phyloP scores from a whole-genome alignment of 2,797 vertebrate genomes.

The Falco concolor region DNA sequence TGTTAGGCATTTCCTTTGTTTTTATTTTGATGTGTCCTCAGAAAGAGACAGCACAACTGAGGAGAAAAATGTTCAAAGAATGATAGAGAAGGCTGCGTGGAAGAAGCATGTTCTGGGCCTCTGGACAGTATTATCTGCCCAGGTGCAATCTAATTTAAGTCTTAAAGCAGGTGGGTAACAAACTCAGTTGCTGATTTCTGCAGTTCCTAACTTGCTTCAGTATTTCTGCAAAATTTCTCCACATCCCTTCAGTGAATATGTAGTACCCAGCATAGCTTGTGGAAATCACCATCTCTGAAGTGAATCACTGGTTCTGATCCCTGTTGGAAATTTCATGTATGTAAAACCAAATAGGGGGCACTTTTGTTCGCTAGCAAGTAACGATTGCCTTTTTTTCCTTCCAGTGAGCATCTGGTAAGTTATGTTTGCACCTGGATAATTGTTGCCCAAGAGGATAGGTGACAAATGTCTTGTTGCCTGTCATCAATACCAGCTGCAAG shows the following conservation, averaged over 20 bases:
- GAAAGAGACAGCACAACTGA: neutral
- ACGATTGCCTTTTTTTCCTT: neutral
- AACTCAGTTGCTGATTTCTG: neutral
- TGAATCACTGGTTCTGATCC: neutral
- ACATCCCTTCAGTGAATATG: neutral
- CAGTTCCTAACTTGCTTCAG: neutral
- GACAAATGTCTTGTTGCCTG: constrained; percentile 11
- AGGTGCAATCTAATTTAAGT: neutral
- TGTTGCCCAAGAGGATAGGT: neutral
- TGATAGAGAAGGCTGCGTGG: neutral
- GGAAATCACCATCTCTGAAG: neutral
- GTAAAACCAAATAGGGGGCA: neutral
- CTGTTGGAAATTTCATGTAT: neutral
- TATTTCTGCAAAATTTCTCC: neutral
- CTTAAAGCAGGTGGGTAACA: neutral
- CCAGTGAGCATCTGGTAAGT: constrained; percentile 26
- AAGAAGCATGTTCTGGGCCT: neutral
- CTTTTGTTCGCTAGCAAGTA: neutral
- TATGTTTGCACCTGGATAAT: constrained; percentile 35
- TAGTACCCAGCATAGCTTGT: neutral
- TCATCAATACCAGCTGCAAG: constrained; percentile 56
- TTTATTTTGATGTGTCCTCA: neutral
- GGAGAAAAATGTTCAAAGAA: neutral
- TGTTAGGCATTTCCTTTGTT: neutral
- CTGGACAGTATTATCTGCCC: neutral